Base-by-base conservation (phyloP, 2,797 vertebrate genomes). In the Pithecia hirsuta region DNA sequence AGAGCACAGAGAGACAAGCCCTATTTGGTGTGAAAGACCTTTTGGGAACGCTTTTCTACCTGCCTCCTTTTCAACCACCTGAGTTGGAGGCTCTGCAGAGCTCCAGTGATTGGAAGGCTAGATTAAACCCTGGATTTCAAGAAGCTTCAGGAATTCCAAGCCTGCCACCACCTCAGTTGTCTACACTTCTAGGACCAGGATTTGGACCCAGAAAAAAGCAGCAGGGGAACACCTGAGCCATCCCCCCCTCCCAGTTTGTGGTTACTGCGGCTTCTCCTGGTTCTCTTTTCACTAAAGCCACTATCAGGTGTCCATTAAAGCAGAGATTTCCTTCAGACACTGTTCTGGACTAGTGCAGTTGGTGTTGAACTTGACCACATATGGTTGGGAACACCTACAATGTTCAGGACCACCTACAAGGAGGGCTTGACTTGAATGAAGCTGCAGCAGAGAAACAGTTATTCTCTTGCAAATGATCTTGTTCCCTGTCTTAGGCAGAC, bases 1-100 rank as follows among this genome's bases (percentile, higher is more conserved):
- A 89, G 87, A 97, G 44, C 90, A 86, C 93, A 95, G 86, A 76
- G 75, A 57, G 36, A 82, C n/a, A 92, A 83, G 46, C 96, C 46
- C 22, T 72, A 70, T 96, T 95, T 20, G 80, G 72, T 82, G 81
- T 70, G 61, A 93, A 94, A 91, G 72, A 72, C 83, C 82, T 95
- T 92, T 78, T 7, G 41, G 91, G 89, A 91, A 44, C 39, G 48
- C 93, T 96, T 89, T 88, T 46, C 64, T 72, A 86, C 44, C 79
- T 74, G 44, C 36, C 78, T 89, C 48, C 48, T 61, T 92, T 91
- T 84, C 59, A 4, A 12, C 28, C 74, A 78, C 76, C 95, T 94
- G 88, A 86, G 33, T 19, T 30, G 39, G 85, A 90, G 85, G 44
- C 70, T 87, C n/a, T 4, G 9, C 24, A 57, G 70, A 88, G 41